Percentiles rank a stretch among this genome's conserved stretches.
phyloP scores from a whole-genome alignment of 2,888 invertebrate species.

The Aphodius granarius region DNA sequence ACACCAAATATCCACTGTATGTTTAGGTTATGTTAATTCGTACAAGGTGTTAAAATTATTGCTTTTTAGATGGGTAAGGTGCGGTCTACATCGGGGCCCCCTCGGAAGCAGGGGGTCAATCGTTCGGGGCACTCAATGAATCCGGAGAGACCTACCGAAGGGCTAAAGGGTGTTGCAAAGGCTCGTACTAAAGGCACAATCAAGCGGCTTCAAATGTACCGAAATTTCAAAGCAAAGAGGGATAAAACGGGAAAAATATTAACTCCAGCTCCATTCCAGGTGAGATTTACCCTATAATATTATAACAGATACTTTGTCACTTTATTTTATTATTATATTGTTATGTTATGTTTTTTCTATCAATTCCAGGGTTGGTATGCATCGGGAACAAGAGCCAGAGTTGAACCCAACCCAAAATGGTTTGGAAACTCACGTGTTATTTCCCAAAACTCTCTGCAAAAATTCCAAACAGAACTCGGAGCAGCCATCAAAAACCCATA shows the following conservation, averaged over 20 bases:
- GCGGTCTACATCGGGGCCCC: slow-evolving; percentile 69
- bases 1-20: background rate
- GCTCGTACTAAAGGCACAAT: slow-evolving; percentile 91
- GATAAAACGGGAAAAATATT: slow-evolving; percentile 89
- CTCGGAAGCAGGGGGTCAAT: slow-evolving; percentile 83
- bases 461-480: slow-evolving; percentile 93
- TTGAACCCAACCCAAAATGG: slow-evolving; percentile 98
- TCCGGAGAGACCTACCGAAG: slow-evolving; percentile 79
- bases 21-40: background rate
- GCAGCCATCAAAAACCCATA: slow-evolving; percentile 95
- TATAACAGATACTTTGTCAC: too few species aligned
- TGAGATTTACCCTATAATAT: slow-evolving; percentile 31
- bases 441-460: slow-evolving; percentile 85
- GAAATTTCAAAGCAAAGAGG: slow-evolving; percentile 94
- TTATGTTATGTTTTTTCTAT: slow-evolving; percentile 20
- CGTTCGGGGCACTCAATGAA: slow-evolving; percentile 93
- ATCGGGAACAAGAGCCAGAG: slow-evolving; percentile 88
- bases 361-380: slow-evolving; percentile 75
- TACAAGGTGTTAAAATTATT: background rate
- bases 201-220: slow-evolving; percentile 96
- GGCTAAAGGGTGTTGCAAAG: slow-evolving; percentile 82
- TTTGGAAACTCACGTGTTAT: slow-evolving; percentile 98
- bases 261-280: slow-evolving; percentile 93
- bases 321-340: too few species aligned
- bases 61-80: slow-evolving; percentile 71